Base-by-base conservation (phyloP, 1,140 invertebrate genomes). In the Acyrthosiphon pisum region DNA sequence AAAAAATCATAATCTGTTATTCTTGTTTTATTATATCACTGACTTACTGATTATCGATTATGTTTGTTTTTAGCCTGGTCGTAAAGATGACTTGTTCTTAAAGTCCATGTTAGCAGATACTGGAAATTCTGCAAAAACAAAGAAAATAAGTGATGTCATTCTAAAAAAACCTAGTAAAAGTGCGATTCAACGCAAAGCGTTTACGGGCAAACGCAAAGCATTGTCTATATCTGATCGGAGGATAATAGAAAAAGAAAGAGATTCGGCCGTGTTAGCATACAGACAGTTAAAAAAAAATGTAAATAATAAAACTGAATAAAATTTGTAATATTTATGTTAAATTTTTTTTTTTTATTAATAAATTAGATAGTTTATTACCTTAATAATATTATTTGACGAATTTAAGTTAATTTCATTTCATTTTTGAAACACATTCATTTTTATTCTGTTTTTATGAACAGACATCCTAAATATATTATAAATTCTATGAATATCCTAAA, bases 11-110 rank as follows among this genome's bases (percentile, higher is more conserved):
- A 44, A 46, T 46, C 14, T 87, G 11, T 87, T 87, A 87, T 44
- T 76, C 2, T 18, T 86, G 20, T 88, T 35, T 50, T 48, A 30
- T 22, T 26, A 26, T 41, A 18, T 26, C 11, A 88, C 3, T 41
- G 44, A 41, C 11, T 56, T 53, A 37, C 35, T 68, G 30, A 68
- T 68, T n/a, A 89, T 37, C 44, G 60, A n/a, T 9, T n/a, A 68
- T 94, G 87, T 89, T 93, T 93, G 84, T 95, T 95, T 90, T 94
- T 94, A 96, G 96, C 96, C 96, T 94, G 96, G 96, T 7, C 95
- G 95, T 68, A 96, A 96, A 93, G 94, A 93, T 81, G 93, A 95
- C 93, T 95, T 97, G 87, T 94, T 97, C 53, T 95, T 97, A 53
- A 96, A 95, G 93, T 93, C 93, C 94, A 95, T 94, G 83, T 91